These are phyloP conservation scores for Gobio occitaniae DNA, from an alignment of 2,797 vertebrate genomes.

Conservation along the genomic window DNA sequence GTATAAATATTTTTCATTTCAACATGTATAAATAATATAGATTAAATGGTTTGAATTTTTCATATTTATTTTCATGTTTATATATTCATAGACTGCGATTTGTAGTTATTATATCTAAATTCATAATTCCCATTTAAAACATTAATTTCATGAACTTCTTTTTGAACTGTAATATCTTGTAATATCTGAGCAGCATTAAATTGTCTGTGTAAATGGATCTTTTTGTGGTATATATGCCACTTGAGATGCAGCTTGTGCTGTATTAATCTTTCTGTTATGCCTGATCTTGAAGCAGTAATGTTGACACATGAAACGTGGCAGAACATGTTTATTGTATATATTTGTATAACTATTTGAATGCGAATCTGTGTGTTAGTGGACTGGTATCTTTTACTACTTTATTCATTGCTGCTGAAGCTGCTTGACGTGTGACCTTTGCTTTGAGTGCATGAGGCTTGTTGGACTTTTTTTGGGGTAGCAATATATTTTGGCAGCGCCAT, in stretches of 20 bases:
- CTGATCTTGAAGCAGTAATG: not conserved
- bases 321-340: not conserved
- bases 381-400: not conserved
- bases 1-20: not conserved
- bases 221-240: not conserved
- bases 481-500: too few relatives aligned
- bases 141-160: not conserved
- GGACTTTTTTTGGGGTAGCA: not conserved
- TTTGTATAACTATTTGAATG: not conserved
- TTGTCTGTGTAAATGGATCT: not conserved
- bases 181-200: not conserved
- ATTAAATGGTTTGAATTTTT: too few relatives aligned
- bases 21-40: not conserved
- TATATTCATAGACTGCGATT: not conserved
- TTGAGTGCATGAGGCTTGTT: not conserved
- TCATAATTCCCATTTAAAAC: not conserved
- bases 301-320: not conserved
- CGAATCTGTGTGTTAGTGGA: not conserved
- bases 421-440: not conserved
- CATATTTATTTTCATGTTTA: not conserved
- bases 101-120: not conserved
- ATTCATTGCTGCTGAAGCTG: not conserved
- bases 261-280: not conserved
- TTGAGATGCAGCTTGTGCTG: not conserved
- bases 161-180: not conserved